phyloP scores from a whole-genome alignment of 2,113 vertebrate species.

The Struthidea cinerea region DNA sequence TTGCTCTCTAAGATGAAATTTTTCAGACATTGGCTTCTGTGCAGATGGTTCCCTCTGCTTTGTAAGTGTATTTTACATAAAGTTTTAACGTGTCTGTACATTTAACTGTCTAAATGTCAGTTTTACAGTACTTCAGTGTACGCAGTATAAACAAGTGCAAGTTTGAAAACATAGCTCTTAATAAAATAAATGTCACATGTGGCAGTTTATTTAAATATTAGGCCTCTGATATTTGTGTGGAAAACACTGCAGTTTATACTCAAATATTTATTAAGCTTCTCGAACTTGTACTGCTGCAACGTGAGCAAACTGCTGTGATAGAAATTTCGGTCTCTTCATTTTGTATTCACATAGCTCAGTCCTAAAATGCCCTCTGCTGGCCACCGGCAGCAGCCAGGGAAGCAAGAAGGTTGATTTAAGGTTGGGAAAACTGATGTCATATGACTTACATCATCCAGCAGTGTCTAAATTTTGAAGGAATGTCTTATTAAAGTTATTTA shows the following conservation, averaged over 20 bases:
- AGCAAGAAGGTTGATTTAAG: neutral
- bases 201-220: conserved; percentile 20
- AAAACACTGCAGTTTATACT: neutral
- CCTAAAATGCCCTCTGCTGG: conserved; percentile 72
- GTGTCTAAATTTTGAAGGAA: neutral
- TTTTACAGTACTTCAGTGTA: neutral
- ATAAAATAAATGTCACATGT: neutral
- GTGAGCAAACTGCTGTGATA: neutral
- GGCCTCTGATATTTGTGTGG: neutral
- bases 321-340: neutral
- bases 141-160: neutral
- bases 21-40: neutral
- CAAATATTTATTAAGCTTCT: conserved; percentile 45
- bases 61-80: neutral
- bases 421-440: neutral
- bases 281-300: neutral
- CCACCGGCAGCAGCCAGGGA: neutral
- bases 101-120: neutral
- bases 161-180: conserved; percentile 44
- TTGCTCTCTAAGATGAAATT: neutral
- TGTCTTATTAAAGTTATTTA: neutral
- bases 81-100: neutral
- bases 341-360: neutral
- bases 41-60: neutral
- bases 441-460: neutral